phyloP scores from a whole-genome alignment of 2,113 vertebrate genomes.

The Sylvilagus bachmani region DNA sequence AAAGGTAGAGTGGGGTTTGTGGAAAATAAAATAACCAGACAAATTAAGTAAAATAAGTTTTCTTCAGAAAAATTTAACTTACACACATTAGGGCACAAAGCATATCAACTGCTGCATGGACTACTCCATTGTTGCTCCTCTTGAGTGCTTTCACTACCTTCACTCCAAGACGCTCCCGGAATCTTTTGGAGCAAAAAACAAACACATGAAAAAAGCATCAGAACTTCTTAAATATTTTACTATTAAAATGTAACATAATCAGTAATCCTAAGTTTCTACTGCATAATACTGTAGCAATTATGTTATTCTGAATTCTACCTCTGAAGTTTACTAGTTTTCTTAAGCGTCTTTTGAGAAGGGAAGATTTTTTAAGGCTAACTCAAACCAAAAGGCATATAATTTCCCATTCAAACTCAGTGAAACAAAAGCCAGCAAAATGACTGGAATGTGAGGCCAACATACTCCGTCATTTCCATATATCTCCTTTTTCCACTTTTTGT shows the following conservation, averaged over 20 bases:
- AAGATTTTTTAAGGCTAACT: not conserved
- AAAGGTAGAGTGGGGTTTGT: slow-evolving; percentile 3
- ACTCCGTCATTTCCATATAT: not conserved
- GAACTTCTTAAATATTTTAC: not conserved
- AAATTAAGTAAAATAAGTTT: not conserved
- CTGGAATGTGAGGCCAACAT: not conserved
- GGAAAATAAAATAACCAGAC: not conserved
- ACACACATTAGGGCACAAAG: slow-evolving; percentile 99
- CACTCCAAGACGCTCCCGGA: slow-evolving; percentile 97
- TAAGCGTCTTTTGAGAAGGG: not conserved
- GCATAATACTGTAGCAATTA: not conserved
- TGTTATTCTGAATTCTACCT: slow-evolving; percentile 1
- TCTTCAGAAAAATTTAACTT: slow-evolving; percentile 86
- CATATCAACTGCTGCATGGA: slow-evolving; percentile 98
- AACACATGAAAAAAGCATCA: slow-evolving; percentile 5
- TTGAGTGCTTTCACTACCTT: slow-evolving; percentile 99
- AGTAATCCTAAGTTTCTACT: not conserved
- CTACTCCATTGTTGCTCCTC: slow-evolving; percentile 96
- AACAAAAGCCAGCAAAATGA: not conserved
- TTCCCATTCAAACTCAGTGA: slow-evolving; percentile 17
- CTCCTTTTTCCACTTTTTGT: slow-evolving; percentile 43
- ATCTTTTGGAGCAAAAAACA: slow-evolving; percentile 88
- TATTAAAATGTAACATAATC: not conserved
- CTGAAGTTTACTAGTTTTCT: not conserved
- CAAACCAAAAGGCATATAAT: not conserved